A percentile compares a stretch with the other conserved stretches of the same genome.
phyloP scores from a whole-genome alignment of 2,888 invertebrate species.

The Idaea biselata region DNA sequence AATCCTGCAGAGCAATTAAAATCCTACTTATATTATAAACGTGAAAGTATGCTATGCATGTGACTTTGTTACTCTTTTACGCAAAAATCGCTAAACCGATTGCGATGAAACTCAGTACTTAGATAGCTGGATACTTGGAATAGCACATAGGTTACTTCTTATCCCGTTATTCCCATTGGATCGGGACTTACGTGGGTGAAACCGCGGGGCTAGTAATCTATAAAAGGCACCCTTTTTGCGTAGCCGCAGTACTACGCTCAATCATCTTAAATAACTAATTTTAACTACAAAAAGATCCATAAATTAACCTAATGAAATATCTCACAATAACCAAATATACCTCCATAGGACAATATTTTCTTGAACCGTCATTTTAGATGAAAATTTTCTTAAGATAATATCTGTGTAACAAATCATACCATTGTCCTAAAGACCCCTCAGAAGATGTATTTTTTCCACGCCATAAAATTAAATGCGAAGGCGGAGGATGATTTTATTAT shows the following conservation, averaged over 20 bases:
- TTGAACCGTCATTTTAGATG: conserved; percentile 25
- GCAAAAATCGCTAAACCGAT: too few relatives aligned
- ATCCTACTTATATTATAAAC: too few relatives aligned
- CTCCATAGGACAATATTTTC: background rate
- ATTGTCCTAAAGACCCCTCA: conserved; percentile 58
- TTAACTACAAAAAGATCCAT: background rate
- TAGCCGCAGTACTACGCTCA: background rate
- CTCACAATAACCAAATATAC: background rate
- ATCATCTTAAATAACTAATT: background rate
- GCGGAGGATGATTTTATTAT: conserved; percentile 58
- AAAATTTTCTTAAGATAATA: conserved; percentile 31
- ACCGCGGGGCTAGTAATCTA: too few relatives aligned
- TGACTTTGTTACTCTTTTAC: too few relatives aligned
- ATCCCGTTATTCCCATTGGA: too few relatives aligned
- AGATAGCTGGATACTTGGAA: too few relatives aligned
- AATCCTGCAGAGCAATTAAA: too few relatives aligned
- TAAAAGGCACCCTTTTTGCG: background rate
- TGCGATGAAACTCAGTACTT: too few relatives aligned
- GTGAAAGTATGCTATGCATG: too few relatives aligned
- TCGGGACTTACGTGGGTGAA: too few relatives aligned
- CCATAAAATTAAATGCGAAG: conserved; percentile 73
- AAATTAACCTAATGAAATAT: background rate
- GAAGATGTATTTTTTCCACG: conserved; percentile 59
- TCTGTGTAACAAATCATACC: conserved; percentile 66
- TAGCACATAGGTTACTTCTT: too few relatives aligned